Percentiles rank a stretch among this genome's conserved stretches.
Evolutionary conservation across 2,113 vertebrate genomes (phyloP).

Genomic region (Brachyhypopomus gauderio): DNA sequence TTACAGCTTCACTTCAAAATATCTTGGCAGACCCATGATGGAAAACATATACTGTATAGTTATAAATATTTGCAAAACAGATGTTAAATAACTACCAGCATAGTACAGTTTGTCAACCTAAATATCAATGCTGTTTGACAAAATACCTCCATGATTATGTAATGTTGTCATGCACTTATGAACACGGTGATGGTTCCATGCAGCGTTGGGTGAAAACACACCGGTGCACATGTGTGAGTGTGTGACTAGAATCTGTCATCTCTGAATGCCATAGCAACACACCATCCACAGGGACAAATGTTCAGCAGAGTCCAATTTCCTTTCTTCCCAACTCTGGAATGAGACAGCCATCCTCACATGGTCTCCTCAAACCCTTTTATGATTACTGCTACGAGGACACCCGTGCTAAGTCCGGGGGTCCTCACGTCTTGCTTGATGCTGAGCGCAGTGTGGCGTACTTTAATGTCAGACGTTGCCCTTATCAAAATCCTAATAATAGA

Average conservation of each 20-base stretch:
- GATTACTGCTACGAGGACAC: background rate
- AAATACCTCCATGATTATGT: slow-evolving; percentile 40
- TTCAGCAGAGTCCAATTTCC: slow-evolving; percentile 30
- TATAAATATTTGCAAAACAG: slow-evolving; percentile 3
- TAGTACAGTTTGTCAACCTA: slow-evolving; percentile 19
- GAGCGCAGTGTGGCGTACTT: background rate
- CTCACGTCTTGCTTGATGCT: background rate
- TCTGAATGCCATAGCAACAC: slow-evolving; percentile 56
- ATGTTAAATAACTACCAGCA: slow-evolving; percentile 31
- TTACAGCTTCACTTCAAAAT: background rate
- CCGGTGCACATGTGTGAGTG: background rate
- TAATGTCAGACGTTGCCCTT: background rate
- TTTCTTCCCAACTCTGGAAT: background rate
- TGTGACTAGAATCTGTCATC: slow-evolving; percentile 41
- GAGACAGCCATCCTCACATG: background rate
- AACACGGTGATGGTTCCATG: slow-evolving; percentile 41
- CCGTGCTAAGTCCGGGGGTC: background rate
- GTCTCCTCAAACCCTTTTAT: slow-evolving; percentile 22
- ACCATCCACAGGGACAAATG: slow-evolving; percentile 39
- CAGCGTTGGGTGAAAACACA: slow-evolving; percentile 17
- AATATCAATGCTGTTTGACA: background rate
- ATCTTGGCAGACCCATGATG: background rate
- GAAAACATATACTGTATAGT: background rate
- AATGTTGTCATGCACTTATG: slow-evolving; percentile 48
- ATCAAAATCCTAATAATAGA: background rate